Evolutionary conservation across 2,888 invertebrate genomes (phyloP), one percentile per base, ranked within the genome.

Genomic region (Peribatodes rhomboidaria): DNA sequence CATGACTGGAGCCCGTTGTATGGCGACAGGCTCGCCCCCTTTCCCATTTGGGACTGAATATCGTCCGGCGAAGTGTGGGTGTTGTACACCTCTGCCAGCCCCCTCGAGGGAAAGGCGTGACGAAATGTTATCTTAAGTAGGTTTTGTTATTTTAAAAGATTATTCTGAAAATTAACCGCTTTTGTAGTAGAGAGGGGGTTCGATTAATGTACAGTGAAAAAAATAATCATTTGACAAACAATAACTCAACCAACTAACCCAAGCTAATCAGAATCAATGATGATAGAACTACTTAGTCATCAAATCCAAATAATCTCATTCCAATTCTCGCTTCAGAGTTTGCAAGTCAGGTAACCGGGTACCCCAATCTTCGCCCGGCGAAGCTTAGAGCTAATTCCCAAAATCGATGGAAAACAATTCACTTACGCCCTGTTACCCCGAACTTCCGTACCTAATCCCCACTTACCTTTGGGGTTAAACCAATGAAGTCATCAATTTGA

Each of bases 401-500:
- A 74, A 76, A 79, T 77, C 76, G 74, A 81, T 81, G 74, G 73
- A 78, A 82, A 84, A 85, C 85, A 85, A 86, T 84, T 84, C 83
- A 82, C 83, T 84, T 77, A 74, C 72, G 80, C 74, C 79, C 80
- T 82, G 85, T 80, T 87, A 74, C 31, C 83, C 75, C 83, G 84
- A 89, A 88, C 81, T 84, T 80, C 77, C 79, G 73, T 78, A 81
- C 83, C 84, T 88, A 86, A 86, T 86, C 85, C 74, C 76, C 81
- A 81, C 85, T 87, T 73, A 73, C 71, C 74, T 85, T 81, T 81
- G 84, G 86, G 89, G 89, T 86, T 86, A 89, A 88, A 84, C 84
- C 86, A 81, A 89, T 89, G 86, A 86, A 89, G 88, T 85, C 86
- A 84, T 89, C 89, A 86, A 88, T 89, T 89, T 85, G 81, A 88